Percentiles rank a stretch among this genome's conserved stretches.
phyloP scores from a whole-genome alignment of 2,113 vertebrate genomes.

The Scomber colias region DNA sequence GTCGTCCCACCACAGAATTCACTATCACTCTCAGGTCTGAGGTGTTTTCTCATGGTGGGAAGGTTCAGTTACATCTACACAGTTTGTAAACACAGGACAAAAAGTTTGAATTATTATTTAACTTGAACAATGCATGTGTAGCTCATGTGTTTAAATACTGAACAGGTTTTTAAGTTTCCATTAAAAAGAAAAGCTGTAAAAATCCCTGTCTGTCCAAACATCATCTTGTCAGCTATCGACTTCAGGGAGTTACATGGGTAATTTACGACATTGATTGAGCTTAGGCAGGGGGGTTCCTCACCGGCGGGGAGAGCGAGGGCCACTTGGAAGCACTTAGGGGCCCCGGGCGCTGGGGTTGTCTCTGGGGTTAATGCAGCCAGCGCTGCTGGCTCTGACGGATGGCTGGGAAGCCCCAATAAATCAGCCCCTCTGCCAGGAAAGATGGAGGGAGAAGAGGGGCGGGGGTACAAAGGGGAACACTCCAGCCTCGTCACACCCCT shows the following conservation, averaged over 20 bases:
- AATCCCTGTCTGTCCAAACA: conserved; percentile 58
- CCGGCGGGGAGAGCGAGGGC: conserved; percentile 60
- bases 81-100: neutral
- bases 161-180: conserved; percentile 8
- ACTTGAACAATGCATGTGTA: too few species aligned
- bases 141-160: too few species aligned
- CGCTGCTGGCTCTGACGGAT: conserved; percentile 77
- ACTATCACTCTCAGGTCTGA: neutral
- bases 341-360: conserved; percentile 75
- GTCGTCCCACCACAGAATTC: neutral
- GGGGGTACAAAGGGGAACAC: conserved; percentile 72
- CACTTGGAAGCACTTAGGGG: conserved; percentile 81
- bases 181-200: conserved; percentile 61
- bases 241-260: conserved; percentile 72
- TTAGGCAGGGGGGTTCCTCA: conserved; percentile 50
- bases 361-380: conserved; percentile 84
- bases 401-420: conserved; percentile 82
- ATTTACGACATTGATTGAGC: conserved; percentile 79
- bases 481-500: conserved; percentile 57
- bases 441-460: conserved; percentile 64
- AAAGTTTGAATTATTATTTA: neutral
- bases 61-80: neutral
- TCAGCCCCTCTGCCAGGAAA: conserved; percentile 80
- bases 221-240: conserved; percentile 66
- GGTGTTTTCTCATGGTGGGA: neutral